Conservation (phyloP, 2,113 vertebrate species). For the Bubo bubo region DNA sequence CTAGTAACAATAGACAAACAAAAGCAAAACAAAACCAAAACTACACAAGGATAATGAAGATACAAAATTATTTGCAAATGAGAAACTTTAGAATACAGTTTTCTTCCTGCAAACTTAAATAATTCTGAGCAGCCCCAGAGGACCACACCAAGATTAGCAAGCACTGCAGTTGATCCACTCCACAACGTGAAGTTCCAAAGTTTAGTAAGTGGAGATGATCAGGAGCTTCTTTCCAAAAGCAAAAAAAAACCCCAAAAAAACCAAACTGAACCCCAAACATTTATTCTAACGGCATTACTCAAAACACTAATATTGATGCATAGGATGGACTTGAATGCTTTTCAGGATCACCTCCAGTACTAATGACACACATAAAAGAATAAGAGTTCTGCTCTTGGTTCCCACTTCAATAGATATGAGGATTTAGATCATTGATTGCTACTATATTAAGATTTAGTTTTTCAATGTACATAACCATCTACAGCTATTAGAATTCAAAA, state of each 20-base stretch:
- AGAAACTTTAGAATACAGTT: neutral
- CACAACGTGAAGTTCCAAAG: neutral
- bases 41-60: neutral
- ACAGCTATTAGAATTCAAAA: neutral
- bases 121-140: neutral
- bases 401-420: neutral
- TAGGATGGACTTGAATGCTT: neutral
- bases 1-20: neutral
- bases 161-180: neutral
- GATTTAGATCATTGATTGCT: neutral
- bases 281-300: neutral
- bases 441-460: neutral
- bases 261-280: fast-evolving
- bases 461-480: neutral
- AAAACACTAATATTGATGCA: neutral
- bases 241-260: too few species aligned
- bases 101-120: neutral
- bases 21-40: neutral
- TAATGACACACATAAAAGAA: neutral
- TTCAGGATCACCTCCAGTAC: neutral
- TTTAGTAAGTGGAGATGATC: neutral
- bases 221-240: neutral
- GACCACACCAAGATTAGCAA: neutral
- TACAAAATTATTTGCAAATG: neutral
- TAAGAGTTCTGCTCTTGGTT: neutral